phyloP scores from a whole-genome alignment of 2,113 vertebrate species.

The Sceloporus undulatus region DNA sequence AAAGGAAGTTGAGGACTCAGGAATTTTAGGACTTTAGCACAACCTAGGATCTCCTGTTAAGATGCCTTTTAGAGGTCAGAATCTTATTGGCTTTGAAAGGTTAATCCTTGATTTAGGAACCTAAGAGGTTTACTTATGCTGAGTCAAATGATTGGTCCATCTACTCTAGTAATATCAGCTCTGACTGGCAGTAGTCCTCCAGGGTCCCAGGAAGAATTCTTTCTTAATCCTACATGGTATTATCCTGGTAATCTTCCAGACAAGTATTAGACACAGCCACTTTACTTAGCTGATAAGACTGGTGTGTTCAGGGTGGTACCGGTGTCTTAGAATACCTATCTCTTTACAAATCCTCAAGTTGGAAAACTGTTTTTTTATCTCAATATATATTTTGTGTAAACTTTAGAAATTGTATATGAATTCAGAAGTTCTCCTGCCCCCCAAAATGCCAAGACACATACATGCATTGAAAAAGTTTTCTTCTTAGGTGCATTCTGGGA shows the following conservation, averaged over 20 bases:
- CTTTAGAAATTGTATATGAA: background rate
- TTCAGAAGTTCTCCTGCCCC: conserved; percentile 4
- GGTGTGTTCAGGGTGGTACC: too few species aligned
- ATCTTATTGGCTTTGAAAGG: background rate
- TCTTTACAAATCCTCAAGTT: background rate
- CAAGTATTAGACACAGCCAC: too few species aligned
- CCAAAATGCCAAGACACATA: background rate
- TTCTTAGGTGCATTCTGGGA: background rate
- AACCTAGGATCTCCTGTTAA: background rate
- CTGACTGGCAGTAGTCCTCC: too few species aligned
- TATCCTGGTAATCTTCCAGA: too few species aligned
- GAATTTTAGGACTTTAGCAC: background rate
- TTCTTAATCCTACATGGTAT: too few species aligned
- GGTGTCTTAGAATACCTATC: background rate
- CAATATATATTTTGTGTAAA: background rate
- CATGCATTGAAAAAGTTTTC: background rate
- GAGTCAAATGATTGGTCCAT: too few species aligned
- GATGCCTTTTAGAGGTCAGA: background rate
- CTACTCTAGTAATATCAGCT: too few species aligned
- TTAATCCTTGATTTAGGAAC: background rate
- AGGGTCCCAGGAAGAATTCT: too few species aligned
- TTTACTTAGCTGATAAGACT: too few species aligned
- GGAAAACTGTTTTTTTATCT: background rate
- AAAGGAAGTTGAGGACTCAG: background rate
- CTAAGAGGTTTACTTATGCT: too few species aligned